Percentiles rank a stretch among this genome's conserved stretches.
Evolutionary conservation across 1,140 invertebrate species (phyloP).

Genomic region (Atta cephalotes): DNA sequence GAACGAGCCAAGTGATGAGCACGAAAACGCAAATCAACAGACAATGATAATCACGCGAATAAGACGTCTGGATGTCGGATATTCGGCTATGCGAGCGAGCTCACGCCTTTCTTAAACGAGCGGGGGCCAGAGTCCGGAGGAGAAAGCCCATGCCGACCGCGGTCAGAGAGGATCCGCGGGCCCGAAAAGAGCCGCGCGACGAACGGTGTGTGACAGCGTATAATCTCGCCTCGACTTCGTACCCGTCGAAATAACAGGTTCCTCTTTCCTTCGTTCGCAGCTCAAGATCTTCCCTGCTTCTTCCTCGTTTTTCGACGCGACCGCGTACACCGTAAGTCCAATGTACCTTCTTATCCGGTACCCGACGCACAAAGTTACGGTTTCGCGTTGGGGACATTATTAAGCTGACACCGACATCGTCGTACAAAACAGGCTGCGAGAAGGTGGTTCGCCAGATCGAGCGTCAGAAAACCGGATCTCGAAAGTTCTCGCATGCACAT

Average conservation of each 20-base stretch:
- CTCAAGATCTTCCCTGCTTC: conserved; percentile 59
- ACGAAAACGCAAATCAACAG: conserved; percentile 69
- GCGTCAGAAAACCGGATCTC: conserved; percentile 67
- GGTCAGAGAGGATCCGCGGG: conserved; percentile 57
- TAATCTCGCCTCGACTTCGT: conserved; percentile 80
- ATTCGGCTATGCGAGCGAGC: conserved; percentile 19
- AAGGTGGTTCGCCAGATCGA: conserved; percentile 21
- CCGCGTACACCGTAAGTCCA: conserved; percentile 4
- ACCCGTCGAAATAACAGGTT: conserved; percentile 83
- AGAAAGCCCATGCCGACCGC: background rate
- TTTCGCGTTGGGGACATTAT: conserved; percentile 69
- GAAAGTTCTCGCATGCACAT: conserved; percentile 52
- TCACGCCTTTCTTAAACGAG: conserved; percentile 63
- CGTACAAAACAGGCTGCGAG: conserved; percentile 43
- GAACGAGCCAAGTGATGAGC: conserved; percentile 53
- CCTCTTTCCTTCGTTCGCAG: conserved; percentile 75
- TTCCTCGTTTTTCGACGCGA: background rate
- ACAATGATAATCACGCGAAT: conserved; percentile 81
- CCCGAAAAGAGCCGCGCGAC: conserved; percentile 69
- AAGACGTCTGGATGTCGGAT: conserved; percentile 79
- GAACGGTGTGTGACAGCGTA: conserved; percentile 83
- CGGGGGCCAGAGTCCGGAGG: background rate
- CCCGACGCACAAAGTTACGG: conserved; percentile 59
- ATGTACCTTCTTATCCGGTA: conserved; percentile 20
- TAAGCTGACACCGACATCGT: conserved; percentile 63